These are phyloP conservation scores for Hylyphantes graminicola DNA, from an alignment of 1,140 invertebrate species.

Conservation along the genomic window DNA sequence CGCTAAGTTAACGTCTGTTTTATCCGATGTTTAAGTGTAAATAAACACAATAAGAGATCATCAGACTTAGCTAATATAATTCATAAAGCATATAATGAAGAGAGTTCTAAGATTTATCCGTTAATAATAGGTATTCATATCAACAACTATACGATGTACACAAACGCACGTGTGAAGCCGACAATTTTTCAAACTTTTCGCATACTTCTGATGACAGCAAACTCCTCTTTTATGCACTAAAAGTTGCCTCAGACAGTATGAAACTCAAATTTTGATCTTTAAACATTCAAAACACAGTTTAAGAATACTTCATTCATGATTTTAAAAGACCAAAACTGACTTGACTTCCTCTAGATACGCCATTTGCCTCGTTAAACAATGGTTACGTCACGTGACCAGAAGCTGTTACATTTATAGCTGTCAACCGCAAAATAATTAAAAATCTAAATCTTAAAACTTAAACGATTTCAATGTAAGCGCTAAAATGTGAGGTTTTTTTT, in stretches of 20 bases:
- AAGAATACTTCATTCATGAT: slow-evolving; percentile 55
- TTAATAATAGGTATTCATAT: slow-evolving; percentile 1
- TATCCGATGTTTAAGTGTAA: neutral
- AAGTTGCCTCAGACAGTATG: neutral
- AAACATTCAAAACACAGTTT: slow-evolving; percentile 2
- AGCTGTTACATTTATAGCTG: slow-evolving; percentile 33
- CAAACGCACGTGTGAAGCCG: slow-evolving; percentile 58
- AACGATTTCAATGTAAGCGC: no score
- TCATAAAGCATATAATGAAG: neutral
- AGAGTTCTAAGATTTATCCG: neutral
- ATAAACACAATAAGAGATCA: neutral
- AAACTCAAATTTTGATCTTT: neutral
- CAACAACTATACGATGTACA: slow-evolving; percentile 44
- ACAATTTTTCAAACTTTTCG: slow-evolving; percentile 43
- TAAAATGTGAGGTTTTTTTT: no score
- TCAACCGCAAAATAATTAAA: slow-evolving; percentile 8
- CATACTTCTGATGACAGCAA: neutral
- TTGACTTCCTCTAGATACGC: slow-evolving; percentile 43
- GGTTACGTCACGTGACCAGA: slow-evolving; percentile 54
- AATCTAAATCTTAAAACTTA: neutral
- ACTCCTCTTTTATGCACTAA: neutral
- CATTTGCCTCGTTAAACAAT: slow-evolving; percentile 60
- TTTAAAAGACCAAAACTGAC: slow-evolving; percentile 28
- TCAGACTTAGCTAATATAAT: neutral
- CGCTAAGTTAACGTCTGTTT: neutral